Base-by-base conservation (phyloP, 2,888 invertebrate genomes). In the Cenopis cana region DNA sequence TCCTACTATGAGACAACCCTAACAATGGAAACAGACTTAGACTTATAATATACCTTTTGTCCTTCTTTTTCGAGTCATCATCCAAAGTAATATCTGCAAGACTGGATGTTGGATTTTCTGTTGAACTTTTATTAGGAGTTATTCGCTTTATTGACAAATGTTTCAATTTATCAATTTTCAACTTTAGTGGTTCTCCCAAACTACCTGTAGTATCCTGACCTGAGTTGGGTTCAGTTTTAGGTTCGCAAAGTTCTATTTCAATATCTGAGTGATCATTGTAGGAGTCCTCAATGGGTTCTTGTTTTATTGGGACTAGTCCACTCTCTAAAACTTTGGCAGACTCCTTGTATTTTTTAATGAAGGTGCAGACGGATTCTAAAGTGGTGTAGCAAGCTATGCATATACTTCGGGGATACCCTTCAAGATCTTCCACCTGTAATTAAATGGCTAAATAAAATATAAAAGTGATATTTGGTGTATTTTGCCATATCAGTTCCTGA, bases 391-490 rank as follows among this genome's bases (percentile, higher is more conserved):
- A 93, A 29, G 73, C 71, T 10, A 78, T 74, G 79, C 93, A 93
- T 72, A 93, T 89, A 74, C 81, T 81, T 59, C 83, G 84, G 56
- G 93, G 93, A 77, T 85, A 90, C 36, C 91, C 92, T 62, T 85
- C 82, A 46, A 86, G 73, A 75, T 93, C 89, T 80, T 90, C 85
- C 74, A 93, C 78, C 93, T 93, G 83, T 38, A 86, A 86, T 17
- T 17, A 41, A n/a, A 46, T 14, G 41, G 14, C 12, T 12, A 41
- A 41, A 41, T 41, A 46, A 46, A 46, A n/a, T n/a, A 5, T 46
- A n/a, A 8, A 6, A 46, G n/a, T 46, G n/a, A 8, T 5, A n/a
- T n/a, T n/a, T n/a, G 12, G 4, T 24, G 24, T 24, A 24, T 24
- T 24, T 24, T 24, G 24, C 33, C 2, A 33, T 33, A 33, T 33